Percentiles rank a stretch among this genome's conserved stretches.
Conservation (phyloP, 2,797 vertebrate genomes). For the Toxotes lorentzi region DNA sequence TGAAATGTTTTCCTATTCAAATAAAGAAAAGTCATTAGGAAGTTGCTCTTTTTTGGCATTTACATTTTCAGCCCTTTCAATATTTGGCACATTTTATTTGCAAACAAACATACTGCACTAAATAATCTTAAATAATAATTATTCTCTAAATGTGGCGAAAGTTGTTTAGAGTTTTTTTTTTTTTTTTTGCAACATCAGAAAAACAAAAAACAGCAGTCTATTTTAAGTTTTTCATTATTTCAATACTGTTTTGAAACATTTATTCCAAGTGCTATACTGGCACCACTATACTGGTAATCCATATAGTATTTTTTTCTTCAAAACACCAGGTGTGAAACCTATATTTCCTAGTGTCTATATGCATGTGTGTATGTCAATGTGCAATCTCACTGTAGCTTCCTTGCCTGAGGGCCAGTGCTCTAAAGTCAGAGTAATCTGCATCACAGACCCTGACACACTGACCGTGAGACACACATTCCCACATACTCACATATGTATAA, state of each 20-base stretch:
- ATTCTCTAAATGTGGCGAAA: neutral
- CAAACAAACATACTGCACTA: too few relatives aligned
- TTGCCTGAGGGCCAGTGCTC: slow-evolving; percentile 23
- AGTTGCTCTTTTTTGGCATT: neutral
- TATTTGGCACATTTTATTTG: neutral
- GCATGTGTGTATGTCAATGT: neutral
- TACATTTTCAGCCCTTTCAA: neutral
- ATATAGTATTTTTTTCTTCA: neutral
- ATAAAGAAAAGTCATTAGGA: neutral
- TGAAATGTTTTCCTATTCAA: neutral
- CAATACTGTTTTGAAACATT: neutral
- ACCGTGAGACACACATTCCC: slow-evolving; percentile 26
- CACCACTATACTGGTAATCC: neutral
- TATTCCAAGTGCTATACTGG: neutral
- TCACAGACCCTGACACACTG: slow-evolving; percentile 50
- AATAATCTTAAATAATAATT: neutral
- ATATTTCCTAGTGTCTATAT: neutral
- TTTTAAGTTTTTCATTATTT: neutral
- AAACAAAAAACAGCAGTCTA: too few relatives aligned
- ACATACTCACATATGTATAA: slow-evolving; percentile 20
- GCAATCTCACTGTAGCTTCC: slow-evolving; percentile 36
- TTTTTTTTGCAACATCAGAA: too few relatives aligned
- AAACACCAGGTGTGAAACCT: neutral
- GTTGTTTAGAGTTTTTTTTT: too few relatives aligned
- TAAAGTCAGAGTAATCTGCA: slow-evolving; percentile 39